Base-by-base conservation (phyloP, 2,797 vertebrate genomes). In the Dicrostonyx torquatus region DNA sequence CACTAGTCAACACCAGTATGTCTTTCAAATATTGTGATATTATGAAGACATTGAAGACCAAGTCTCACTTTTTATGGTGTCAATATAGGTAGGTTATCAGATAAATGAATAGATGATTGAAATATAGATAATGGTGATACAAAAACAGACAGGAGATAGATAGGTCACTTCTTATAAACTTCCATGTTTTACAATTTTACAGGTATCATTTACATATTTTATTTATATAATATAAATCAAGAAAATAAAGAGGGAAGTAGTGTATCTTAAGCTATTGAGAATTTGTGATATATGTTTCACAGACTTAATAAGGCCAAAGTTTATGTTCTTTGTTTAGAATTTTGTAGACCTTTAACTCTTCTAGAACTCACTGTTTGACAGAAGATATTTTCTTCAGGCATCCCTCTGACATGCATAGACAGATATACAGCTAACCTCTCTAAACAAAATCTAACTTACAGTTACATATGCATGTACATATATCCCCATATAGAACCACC, bases 391-490 rank as follows among this genome's bases (percentile, higher is more conserved):
- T 2, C 31, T 70, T 87, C 53, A 86, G 76, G 22, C 48, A 45
- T 14, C 5, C 9, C 34, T 87, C 31, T 68, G 45, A 86, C 2
- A 79, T 86, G 6, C 43, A 68, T 50, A 72, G 2, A 34, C 24
- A 48, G n/a, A 66, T 92, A 53, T 55, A 18, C 15, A 83, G 2
- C 13, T 43, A 75, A n/a, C 48, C 2, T 95, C 31, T 26, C 8
- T 11, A 92, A 89, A 70, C n/a, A 18, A 24, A 83, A 58, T 95
- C 26, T 89, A 73, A 87, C n/a, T 91, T 24, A 48, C 24, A 94
- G 4, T 29, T 5, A 66, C 2, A 34, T 37, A 22, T 43, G 5
- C 45, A 79, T 66, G 14, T 58, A 22, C 22, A 76, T 24, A 78
- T 2, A 95, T 64, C 4, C n/a, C 31, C n/a, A 37, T n/a, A 85